Evolutionary conservation across 2,888 invertebrate genomes (phyloP), one percentile per base, ranked within the genome.

Genomic region (Leuctra nigra): DNA sequence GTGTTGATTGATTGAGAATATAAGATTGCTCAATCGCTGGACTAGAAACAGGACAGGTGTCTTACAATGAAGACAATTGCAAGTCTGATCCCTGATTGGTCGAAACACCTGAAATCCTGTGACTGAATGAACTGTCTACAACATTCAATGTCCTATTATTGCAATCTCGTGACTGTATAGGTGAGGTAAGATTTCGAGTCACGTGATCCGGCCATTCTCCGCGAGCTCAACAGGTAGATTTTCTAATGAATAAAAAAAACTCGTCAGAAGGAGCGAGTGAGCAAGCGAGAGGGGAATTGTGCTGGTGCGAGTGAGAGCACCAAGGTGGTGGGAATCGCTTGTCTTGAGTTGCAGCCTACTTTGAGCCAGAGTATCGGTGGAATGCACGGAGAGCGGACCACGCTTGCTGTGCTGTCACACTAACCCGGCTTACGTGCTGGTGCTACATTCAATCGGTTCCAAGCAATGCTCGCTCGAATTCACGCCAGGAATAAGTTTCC

Each of bases 141-240:
- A n/a, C n/a, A 29, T 7, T 29, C 7, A 29, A 50, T 50, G 50
- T 14, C 13, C 50, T 18, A 35, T 25, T 29, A 35, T 20, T 33
- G 29, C 18, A 16, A 7, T 33, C 9, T 50, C 50, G 50, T 50
- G 50, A 48, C 48, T 48, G 29, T 48, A n/a, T n/a, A 50, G 50
- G 50, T 50, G 29, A 50, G 50, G 50, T 50, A 50, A 50, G 50
- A 50, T 50, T 50, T 50, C 50, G 35, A 20, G 7, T 23, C 50
- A 50, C 50, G 50, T 50, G 50, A 50, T 29, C 35, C 50, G n/a
- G 20, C 50, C 50, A 50, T 50, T 50, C 50, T 50, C 50, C 50
- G 25, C 48, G 14, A 35, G 50, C 33, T 33, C 50, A 33, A 50
- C 50, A 50, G 50, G 50, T 50, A 50, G 18, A 48, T 50, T 50